Conservation (phyloP, 2,888 invertebrate genomes). For the Perdita meconis region DNA sequence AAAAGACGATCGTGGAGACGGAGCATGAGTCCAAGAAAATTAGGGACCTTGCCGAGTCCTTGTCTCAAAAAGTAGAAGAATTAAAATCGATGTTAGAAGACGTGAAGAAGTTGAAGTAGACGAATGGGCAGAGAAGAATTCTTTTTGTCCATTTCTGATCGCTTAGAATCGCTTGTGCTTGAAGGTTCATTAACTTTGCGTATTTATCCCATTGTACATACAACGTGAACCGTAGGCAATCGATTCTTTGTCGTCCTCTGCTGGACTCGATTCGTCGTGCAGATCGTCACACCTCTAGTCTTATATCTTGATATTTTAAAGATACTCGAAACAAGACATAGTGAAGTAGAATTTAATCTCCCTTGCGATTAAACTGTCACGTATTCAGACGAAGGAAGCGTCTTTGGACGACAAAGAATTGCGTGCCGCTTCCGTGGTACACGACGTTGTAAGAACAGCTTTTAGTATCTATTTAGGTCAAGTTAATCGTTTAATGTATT, state of each 20-base stretch:
- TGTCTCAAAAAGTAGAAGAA: constrained; percentile 63
- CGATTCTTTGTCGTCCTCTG: constrained; percentile 10
- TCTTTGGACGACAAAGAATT: constrained; percentile 19
- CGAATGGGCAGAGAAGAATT: constrained; percentile 12
- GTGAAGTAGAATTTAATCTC: constrained; percentile 24
- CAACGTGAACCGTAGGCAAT: constrained; percentile 20
- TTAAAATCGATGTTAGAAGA: constrained; percentile 67
- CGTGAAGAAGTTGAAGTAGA: constrained; percentile 47
- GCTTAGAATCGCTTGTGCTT: constrained; percentile 48
- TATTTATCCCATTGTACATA: constrained; percentile 63
- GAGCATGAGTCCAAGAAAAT: constrained; percentile 67
- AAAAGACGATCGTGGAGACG: constrained; percentile 67
- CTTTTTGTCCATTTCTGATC: constrained; percentile 24
- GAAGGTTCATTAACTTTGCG: constrained; percentile 37
- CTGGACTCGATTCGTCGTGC: constrained; percentile 14
- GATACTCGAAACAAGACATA: constrained; percentile 20
- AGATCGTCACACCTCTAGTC: constrained; percentile 44
- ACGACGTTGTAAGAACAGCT: constrained; percentile 7
- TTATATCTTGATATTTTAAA: constrained; percentile 24
- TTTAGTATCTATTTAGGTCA: background rate
- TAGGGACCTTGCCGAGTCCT: constrained; percentile 52
- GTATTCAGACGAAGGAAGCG: background rate
- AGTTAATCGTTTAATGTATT: constrained; percentile 20
- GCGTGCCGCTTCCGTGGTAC: constrained; percentile 22
- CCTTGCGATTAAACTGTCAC: background rate